These are phyloP conservation scores for Dromococcyx pavoninus DNA, from an alignment of 2,797 vertebrate species.

Conservation along the genomic window DNA sequence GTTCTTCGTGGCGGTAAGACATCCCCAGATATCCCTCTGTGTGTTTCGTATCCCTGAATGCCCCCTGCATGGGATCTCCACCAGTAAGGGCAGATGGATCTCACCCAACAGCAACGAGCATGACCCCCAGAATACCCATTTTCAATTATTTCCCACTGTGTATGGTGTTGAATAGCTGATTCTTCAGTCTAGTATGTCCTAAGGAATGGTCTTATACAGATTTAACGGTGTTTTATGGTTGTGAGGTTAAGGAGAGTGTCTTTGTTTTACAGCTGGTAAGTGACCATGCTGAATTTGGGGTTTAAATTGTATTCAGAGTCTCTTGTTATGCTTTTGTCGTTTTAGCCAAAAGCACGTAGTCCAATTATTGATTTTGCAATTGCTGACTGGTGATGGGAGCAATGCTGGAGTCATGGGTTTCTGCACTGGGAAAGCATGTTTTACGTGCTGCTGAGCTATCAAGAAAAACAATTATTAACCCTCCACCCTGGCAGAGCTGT, in stretches of 20 bases:
- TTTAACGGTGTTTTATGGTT: background rate
- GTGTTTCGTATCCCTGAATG: background rate
- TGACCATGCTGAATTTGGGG: background rate
- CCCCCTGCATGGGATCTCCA: fast-evolving
- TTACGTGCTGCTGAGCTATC: background rate
- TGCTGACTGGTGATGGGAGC: constrained; percentile 11
- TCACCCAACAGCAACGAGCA: background rate
- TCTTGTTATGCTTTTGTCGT: background rate
- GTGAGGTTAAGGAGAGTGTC: background rate
- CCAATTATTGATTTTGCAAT: constrained; percentile 32
- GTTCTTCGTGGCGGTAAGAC: constrained; percentile 94
- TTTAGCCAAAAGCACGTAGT: constrained; percentile 17
- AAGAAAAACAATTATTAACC: background rate
- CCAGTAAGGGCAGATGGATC: background rate
- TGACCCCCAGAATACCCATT: background rate
- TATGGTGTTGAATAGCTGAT: background rate
- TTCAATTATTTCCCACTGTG: fast-evolving
- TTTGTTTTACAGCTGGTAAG: constrained; percentile 25
- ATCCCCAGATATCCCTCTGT: too few species aligned
- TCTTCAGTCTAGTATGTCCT: background rate
- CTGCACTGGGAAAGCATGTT: background rate
- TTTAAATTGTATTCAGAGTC: constrained; percentile 32
- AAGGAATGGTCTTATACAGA: background rate
- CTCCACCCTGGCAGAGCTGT: background rate
- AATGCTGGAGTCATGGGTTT: background rate